A percentile compares a stretch with the other conserved stretches of the same genome.
phyloP scores from a whole-genome alignment of 2,797 vertebrate species.

The Xenentodon cancila region DNA sequence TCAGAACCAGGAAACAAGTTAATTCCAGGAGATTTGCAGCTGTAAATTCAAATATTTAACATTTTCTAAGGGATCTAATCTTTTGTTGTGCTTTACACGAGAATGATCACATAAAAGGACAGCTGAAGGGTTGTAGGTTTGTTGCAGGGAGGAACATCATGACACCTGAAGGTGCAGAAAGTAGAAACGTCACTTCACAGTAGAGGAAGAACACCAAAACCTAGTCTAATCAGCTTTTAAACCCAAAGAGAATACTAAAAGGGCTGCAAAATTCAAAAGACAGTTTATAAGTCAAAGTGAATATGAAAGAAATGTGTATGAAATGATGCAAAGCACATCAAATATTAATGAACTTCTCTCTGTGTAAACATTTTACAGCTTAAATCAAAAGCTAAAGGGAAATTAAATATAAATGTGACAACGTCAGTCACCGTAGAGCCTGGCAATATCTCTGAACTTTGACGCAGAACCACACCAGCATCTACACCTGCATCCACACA shows the following conservation, averaged over 20 bases:
- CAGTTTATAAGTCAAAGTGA: not conserved
- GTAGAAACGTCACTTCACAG: no score
- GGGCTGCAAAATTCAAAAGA: not conserved
- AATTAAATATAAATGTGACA: conserved; percentile 1
- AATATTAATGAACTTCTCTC: conserved; percentile 3
- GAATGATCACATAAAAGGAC: conserved; percentile 8
- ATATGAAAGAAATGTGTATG: not conserved
- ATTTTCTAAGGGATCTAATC: conserved; percentile 19
- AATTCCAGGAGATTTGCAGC: no score
- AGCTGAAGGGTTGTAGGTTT: conserved; percentile 9
- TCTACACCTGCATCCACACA: no score
- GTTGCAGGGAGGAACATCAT: conserved; percentile 1
- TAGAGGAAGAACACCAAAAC: no score
- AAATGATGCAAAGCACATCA: conserved; percentile 7
- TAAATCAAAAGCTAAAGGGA: conserved; percentile 1
- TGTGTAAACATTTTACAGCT: not conserved
- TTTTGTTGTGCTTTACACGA: not conserved
- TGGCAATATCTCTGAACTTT: no score
- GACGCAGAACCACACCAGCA: no score
- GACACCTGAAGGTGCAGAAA: no score
- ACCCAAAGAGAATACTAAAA: not conserved
- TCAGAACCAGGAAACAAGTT: no score
- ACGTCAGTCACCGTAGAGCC: not conserved
- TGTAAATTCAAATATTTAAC: not conserved
- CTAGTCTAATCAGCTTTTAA: not conserved